phyloP scores from a whole-genome alignment of 2,888 invertebrate species.

The Yponomeuta malinellus region DNA sequence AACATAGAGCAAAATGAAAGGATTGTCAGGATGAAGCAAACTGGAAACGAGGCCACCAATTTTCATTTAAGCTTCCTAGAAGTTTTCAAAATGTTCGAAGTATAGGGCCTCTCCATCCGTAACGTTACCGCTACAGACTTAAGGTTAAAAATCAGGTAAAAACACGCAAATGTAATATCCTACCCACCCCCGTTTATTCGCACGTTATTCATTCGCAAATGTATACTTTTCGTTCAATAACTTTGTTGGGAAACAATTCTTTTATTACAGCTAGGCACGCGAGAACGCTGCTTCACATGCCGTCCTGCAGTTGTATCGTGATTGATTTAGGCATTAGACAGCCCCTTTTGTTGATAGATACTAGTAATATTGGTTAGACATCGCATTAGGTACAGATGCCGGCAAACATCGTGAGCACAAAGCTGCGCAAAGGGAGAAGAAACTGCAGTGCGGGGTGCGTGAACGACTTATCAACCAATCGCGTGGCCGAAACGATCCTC shows the following conservation, averaged over 20 bases:
- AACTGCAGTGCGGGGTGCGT: no score
- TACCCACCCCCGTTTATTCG: background rate
- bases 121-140: background rate
- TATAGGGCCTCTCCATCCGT: background rate
- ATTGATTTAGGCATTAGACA: background rate
- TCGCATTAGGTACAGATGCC: background rate
- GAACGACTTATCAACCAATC: no score
- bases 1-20: background rate
- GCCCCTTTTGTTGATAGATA: background rate
- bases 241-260: conserved; percentile 4
- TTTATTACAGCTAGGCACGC: conserved; percentile 1
- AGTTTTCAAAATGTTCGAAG: background rate
- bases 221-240: background rate
- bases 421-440: background rate
- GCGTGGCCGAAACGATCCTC: no score
- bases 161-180: background rate
- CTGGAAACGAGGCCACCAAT: background rate
- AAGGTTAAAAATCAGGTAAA: background rate
- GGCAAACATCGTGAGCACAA: background rate
- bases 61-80: background rate
- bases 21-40: background rate
- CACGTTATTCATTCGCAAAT: conserved; percentile 1
- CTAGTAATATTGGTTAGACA: background rate
- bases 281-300: background rate
- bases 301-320: background rate